Evolutionary conservation across 2,797 vertebrate genomes (phyloP).

Genomic region (Poeciliopsis paucimaculata): DNA sequence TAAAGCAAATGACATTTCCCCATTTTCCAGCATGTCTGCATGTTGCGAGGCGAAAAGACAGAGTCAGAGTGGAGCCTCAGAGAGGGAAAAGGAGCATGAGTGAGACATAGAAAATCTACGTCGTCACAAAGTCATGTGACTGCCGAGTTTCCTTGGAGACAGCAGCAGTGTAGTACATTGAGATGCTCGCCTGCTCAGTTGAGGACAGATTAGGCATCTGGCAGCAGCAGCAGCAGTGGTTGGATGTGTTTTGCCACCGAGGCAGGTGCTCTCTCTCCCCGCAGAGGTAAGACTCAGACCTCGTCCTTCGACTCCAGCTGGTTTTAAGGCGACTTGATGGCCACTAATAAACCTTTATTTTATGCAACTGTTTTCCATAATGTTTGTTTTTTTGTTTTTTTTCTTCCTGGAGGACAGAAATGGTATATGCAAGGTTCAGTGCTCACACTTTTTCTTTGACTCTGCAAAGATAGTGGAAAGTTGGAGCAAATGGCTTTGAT

Average conservation of each 20-base stretch:
- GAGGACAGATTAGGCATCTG: slow-evolving; percentile 78
- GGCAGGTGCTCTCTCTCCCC: slow-evolving; percentile 70
- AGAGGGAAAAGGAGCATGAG: slow-evolving; percentile 41
- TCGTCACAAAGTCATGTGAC: slow-evolving; percentile 82
- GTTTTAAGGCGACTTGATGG: slow-evolving; percentile 9
- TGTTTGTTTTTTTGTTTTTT: neutral
- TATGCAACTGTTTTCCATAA: neutral
- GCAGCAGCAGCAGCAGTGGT: slow-evolving; percentile 64
- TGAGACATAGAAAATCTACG: slow-evolving; percentile 36
- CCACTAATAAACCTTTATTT: slow-evolving; percentile 6
- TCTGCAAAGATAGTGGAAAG: neutral
- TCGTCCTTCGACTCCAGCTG: slow-evolving; percentile 32
- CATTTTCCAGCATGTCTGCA: slow-evolving; percentile 33
- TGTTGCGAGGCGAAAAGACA: slow-evolving; percentile 40
- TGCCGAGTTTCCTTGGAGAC: slow-evolving; percentile 88
- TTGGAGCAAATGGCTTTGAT: neutral
- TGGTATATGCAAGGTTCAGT: slow-evolving; percentile 37
- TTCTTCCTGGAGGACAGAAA: slow-evolving; percentile 16
- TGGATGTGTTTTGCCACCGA: slow-evolving; percentile 73
- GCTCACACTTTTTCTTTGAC: slow-evolving; percentile 13
- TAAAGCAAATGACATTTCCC: slow-evolving; percentile 41
- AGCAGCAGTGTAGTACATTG: slow-evolving; percentile 80
- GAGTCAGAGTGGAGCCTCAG: slow-evolving; percentile 39
- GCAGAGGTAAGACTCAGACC: slow-evolving; percentile 75
- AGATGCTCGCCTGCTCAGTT: slow-evolving; percentile 81